A percentile compares a stretch with the other conserved stretches of the same genome.
Evolutionary conservation across 2,888 invertebrate genomes (phyloP).

Genomic region (Eumerus sabulonum): DNA sequence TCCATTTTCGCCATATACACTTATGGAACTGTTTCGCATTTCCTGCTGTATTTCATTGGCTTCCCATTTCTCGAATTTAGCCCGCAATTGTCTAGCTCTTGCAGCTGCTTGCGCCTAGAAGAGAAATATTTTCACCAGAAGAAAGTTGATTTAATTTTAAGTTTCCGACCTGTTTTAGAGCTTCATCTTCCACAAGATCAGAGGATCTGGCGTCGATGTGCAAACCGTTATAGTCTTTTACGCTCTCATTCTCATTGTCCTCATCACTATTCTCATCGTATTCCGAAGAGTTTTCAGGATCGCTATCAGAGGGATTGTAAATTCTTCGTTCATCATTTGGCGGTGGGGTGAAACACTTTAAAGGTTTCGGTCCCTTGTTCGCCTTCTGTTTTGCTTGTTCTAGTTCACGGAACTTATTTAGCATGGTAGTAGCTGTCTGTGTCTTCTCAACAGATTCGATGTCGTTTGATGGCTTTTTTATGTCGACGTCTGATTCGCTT

Average conservation of each 20-base stretch:
- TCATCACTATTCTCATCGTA: slow-evolving; percentile 77
- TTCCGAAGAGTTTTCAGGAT: slow-evolving; percentile 78
- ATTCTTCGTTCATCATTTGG: slow-evolving; percentile 82
- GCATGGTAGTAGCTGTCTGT: slow-evolving; percentile 91
- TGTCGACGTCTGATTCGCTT: slow-evolving; percentile 87
- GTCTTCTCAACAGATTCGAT: slow-evolving; percentile 78
- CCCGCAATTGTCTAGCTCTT: slow-evolving; percentile 90
- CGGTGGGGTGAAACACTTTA: slow-evolving; percentile 94
- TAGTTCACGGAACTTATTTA: slow-evolving; percentile 92
- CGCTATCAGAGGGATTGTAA: slow-evolving; percentile 77
- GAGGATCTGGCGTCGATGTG: slow-evolving; percentile 69
- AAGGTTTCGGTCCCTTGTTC: slow-evolving; percentile 85
- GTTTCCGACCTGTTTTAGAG: slow-evolving; percentile 81
- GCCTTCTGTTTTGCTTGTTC: slow-evolving; percentile 83
- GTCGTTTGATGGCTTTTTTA: slow-evolving; percentile 80
- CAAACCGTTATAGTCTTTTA: slow-evolving; percentile 79
- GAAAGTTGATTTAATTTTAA: not conserved
- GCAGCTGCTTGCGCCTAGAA: slow-evolving; percentile 85
- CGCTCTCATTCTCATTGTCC: slow-evolving; percentile 77
- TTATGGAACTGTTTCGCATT: slow-evolving; percentile 78
- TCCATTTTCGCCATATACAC: slow-evolving; percentile 79
- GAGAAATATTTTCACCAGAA: not conserved
- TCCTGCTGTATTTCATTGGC: slow-evolving; percentile 83
- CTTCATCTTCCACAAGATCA: slow-evolving; percentile 82
- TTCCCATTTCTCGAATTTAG: slow-evolving; percentile 94